phyloP scores from a whole-genome alignment of 1,140 invertebrate species.

The Bombus turneri region DNA sequence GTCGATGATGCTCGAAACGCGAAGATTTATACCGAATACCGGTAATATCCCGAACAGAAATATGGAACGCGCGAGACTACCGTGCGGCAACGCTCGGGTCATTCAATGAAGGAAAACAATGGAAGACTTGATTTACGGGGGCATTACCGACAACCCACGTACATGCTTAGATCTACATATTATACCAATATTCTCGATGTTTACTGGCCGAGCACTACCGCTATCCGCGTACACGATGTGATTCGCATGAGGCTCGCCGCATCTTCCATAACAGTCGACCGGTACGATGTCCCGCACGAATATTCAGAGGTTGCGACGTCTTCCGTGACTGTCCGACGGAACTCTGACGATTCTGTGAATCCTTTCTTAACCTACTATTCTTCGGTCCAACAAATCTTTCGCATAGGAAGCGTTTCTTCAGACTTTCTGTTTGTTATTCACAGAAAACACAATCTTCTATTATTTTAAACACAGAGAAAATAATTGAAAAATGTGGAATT shows the following conservation, averaged over 20 bases:
- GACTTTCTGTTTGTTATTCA: too few relatives aligned
- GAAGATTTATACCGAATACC: slow-evolving; percentile 29
- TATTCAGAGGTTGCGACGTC: neutral
- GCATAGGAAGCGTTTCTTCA: neutral
- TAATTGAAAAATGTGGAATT: too few relatives aligned
- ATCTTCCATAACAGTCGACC: slow-evolving; percentile 22
- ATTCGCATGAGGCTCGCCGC: slow-evolving; percentile 17
- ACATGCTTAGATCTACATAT: slow-evolving; percentile 69
- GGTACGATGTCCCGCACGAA: slow-evolving; percentile 8
- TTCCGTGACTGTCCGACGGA: neutral
- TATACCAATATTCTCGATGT: slow-evolving; percentile 69
- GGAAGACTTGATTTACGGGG: slow-evolving; percentile 69
- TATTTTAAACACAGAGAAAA: too few relatives aligned
- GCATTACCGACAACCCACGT: slow-evolving; percentile 72
- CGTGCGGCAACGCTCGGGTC: slow-evolving; percentile 55
- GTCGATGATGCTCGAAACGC: slow-evolving; percentile 15
- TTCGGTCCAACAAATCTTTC: neutral
- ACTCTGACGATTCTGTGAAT: neutral
- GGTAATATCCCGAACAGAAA: slow-evolving; percentile 62
- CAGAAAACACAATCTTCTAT: too few relatives aligned
- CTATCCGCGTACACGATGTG: slow-evolving; percentile 51
- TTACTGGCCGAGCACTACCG: slow-evolving; percentile 62
- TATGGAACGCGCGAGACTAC: slow-evolving; percentile 57
- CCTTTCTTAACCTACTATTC: neutral
- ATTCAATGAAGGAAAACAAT: slow-evolving; percentile 73